A percentile compares a stretch with the other conserved stretches of the same genome.
Evolutionary conservation across 2,888 invertebrate genomes (phyloP).

Genomic region (Drosophila yooni): DNA sequence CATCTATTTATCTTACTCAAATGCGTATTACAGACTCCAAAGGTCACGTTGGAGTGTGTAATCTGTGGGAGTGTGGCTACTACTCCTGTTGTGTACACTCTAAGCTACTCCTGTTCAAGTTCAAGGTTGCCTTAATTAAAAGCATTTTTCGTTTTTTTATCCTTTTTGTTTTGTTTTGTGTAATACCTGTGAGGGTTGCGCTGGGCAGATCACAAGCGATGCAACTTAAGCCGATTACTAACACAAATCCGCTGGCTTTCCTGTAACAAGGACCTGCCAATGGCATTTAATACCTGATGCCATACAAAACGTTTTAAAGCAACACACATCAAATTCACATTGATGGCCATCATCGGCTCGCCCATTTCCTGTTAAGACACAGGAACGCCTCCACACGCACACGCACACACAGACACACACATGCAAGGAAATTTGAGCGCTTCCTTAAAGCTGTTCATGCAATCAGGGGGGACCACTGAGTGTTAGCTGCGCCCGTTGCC

Average conservation of each 20-base stretch:
- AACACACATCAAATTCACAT: constrained; percentile 49
- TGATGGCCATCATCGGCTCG: constrained; percentile 39
- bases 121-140: constrained; percentile 39
- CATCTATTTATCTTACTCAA: constrained; percentile 38
- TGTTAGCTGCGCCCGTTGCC: constrained; percentile 29
- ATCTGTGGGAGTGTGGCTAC: neutral
- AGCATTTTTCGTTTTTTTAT: neutral
- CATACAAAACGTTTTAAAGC: constrained; percentile 53
- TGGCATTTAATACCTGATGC: constrained; percentile 41
- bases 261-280: constrained; percentile 14
- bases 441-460: constrained; percentile 69
- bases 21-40: constrained; percentile 48
- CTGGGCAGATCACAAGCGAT: constrained; percentile 30
- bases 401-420: constrained; percentile 1
- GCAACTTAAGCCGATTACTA: constrained; percentile 73
- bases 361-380: constrained; percentile 39
- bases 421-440: constrained; percentile 13
- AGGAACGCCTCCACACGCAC: constrained; percentile 17
- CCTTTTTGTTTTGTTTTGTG: neutral
- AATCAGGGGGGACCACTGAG: constrained; percentile 75
- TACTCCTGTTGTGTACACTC: neutral
- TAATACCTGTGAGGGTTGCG: neutral
- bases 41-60: constrained; percentile 34
- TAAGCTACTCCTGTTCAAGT: constrained; percentile 16
- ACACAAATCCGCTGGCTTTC: constrained; percentile 45